Evolutionary conservation across 1,140 invertebrate genomes (phyloP).

Genomic region (Branchinecta lindahli): DNA sequence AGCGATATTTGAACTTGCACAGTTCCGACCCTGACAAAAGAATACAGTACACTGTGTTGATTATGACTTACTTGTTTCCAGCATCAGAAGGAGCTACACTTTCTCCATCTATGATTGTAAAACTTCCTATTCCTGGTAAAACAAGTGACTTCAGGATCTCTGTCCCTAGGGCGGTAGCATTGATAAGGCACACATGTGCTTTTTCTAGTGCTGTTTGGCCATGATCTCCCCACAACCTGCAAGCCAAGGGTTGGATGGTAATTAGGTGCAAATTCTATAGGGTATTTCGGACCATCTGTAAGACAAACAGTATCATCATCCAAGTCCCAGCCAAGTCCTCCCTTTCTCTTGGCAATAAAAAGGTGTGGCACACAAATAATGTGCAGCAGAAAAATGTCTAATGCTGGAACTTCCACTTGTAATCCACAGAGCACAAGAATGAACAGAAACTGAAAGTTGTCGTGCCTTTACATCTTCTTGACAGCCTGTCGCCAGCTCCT

Average conservation of each 20-base stretch:
- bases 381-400: too few species aligned
- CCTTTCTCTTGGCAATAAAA: background rate
- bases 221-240: conserved; percentile 90
- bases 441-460: too few species aligned
- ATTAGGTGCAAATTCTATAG: background rate
- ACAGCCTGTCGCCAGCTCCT: too few species aligned
- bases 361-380: background rate
- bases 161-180: conserved; percentile 82
- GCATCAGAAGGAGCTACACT: conserved; percentile 75
- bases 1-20: too few species aligned
- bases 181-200: conserved; percentile 81
- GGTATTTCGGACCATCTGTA: too few species aligned
- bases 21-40: too few species aligned
- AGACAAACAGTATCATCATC: background rate
- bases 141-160: conserved; percentile 90
- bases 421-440: too few species aligned
- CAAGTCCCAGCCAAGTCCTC: too few species aligned
- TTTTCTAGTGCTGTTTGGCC: conserved; percentile 75
- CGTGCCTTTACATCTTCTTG: too few species aligned
- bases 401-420: too few species aligned
- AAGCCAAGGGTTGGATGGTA: conserved; percentile 18
- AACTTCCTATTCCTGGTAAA: conserved; percentile 84
- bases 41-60: too few species aligned
- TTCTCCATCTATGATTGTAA: conserved; percentile 85
- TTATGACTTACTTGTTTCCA: conserved; percentile 57